Base-by-base conservation (phyloP, 1,140 invertebrate genomes). In the Dendrolimus punctatus region DNA sequence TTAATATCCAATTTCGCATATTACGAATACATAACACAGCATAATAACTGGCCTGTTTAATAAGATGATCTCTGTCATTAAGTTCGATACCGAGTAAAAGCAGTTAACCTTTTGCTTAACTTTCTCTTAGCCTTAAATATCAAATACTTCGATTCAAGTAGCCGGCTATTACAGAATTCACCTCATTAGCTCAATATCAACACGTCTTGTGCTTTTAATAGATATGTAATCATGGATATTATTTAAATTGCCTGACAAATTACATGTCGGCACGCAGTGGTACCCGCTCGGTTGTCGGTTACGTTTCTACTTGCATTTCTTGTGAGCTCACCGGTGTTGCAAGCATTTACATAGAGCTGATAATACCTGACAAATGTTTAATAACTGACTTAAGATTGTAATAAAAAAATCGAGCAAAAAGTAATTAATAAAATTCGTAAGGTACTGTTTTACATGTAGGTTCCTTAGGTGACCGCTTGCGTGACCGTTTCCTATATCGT, bases 231-330 rank as follows among this genome's bases (percentile, higher is more conserved):
- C 73, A 80, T 78, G 73, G 66, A 72, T 73, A 81, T 81, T 84
- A 84, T 84, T 81, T 72, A 84, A 84, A 81, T 84, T 79, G 73
- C 77, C 57, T 78, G 78, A 80, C 77, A 84, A 80, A 82, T 82
- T 82, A 79, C 68, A 81, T 54, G 68, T 75, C 70, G 59, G 76
- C 71, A 73, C 65, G 60, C 70, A 66, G 71, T 70, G 71, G 66
- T 59, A 73, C 60, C 66, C 71, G 73, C 62, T 75, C 76, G 71
- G 65, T 68, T 73, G 75, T 77, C 69, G 72, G 70, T 70, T 77
- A 66, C 68, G 70, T 80, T 83, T 75, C 62, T 62, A 73, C 62
- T 73, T 68, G 71, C 63, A 70, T 77, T 79, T 76, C 75, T 80
- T 71, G 73, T 64, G 57, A 58, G 61, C 60, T 65, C 63, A 62